A percentile compares a stretch with the other conserved stretches of the same genome.
Conservation (phyloP, 2,113 vertebrate genomes). For the Herpetotheres cachinnans region DNA sequence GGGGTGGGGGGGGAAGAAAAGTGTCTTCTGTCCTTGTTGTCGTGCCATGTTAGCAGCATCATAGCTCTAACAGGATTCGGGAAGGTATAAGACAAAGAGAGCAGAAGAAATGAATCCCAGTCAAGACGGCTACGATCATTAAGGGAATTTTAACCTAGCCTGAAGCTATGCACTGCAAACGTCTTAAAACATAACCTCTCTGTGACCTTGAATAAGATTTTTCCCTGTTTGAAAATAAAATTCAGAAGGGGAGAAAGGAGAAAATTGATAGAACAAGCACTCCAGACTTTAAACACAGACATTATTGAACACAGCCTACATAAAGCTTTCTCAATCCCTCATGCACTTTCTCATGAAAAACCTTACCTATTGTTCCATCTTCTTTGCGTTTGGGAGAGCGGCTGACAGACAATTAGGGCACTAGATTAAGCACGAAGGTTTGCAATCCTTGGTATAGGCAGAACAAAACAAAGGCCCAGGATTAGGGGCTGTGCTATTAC, state of each 20-base stretch:
- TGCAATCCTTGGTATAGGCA: not conserved
- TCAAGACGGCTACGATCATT: not conserved
- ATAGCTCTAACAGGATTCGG: not conserved
- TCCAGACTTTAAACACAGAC: not conserved
- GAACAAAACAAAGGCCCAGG: fast-evolving
- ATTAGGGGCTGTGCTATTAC: not conserved
- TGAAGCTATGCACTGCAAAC: not conserved
- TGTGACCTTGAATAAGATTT: not conserved
- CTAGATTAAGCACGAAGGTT: not conserved
- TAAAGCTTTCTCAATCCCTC: not conserved
- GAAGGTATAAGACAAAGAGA: not conserved
- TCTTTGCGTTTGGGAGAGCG: not conserved
- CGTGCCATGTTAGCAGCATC: not conserved
- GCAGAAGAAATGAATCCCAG: not conserved
- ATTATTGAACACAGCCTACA: not conserved
- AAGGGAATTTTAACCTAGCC: constrained; percentile 20
- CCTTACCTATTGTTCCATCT: not conserved
- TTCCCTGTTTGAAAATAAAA: not conserved
- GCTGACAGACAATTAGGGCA: not conserved
- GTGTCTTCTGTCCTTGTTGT: not conserved
- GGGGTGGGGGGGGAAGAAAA: not conserved
- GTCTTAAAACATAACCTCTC: not conserved
- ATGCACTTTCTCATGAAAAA: not conserved
- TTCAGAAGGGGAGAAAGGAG: not conserved
- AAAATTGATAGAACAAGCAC: not conserved